These are phyloP conservation scores for Emydocephalus ijimae DNA, from an alignment of 2,113 vertebrate species.

Conservation along the genomic window DNA sequence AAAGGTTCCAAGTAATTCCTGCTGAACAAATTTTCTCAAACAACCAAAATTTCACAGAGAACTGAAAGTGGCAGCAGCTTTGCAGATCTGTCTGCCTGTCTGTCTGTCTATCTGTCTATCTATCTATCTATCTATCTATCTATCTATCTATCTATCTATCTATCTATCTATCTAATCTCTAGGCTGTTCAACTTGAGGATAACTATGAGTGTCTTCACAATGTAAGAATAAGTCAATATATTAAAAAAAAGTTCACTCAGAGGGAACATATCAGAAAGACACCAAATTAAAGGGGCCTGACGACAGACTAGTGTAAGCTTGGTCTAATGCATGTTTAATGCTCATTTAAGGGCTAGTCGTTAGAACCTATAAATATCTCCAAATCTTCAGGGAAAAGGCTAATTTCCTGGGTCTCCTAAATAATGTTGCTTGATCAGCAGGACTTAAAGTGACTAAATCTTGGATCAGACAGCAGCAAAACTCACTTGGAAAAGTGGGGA, in stretches of 20 bases:
- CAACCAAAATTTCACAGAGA: background rate
- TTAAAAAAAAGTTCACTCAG: background rate
- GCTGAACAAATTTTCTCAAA: background rate
- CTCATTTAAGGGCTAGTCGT: background rate
- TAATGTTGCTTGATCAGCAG: background rate
- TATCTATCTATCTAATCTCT: background rate
- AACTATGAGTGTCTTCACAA: background rate
- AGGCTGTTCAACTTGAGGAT: background rate
- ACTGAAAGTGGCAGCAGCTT: background rate
- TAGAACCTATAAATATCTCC: background rate
- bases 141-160: background rate
- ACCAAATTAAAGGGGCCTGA: background rate
- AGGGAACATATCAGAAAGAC: background rate
- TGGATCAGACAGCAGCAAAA: background rate
- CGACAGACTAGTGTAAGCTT: background rate
- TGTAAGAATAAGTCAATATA: background rate
- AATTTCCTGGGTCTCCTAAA: background rate
- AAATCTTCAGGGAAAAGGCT: background rate
- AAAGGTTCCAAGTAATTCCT: background rate
- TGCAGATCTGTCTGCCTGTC: fast-evolving
- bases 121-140: background rate
- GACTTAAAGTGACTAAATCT: background rate
- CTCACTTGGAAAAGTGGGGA: background rate
- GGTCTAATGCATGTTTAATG: background rate
- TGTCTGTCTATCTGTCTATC: background rate